phyloP scores from a whole-genome alignment of 2,113 vertebrate species.

The Siniperca knerii region DNA sequence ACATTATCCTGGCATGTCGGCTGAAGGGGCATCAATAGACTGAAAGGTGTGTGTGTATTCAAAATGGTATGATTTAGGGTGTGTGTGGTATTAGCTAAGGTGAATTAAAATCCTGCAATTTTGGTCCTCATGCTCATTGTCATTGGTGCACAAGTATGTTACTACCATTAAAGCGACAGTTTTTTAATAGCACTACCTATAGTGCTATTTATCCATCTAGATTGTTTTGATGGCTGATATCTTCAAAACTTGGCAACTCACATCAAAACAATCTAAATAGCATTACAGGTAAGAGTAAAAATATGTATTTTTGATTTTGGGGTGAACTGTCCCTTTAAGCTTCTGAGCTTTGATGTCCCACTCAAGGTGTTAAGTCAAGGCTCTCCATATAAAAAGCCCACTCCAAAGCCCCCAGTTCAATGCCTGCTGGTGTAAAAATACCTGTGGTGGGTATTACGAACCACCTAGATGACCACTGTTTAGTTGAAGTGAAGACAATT shows the following conservation, averaged over 20 bases:
- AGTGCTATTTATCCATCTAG: no score
- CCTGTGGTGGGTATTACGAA: constrained; percentile 59
- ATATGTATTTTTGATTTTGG: no score
- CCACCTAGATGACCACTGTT: constrained; percentile 61
- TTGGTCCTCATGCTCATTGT: not conserved
- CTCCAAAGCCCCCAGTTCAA: constrained; percentile 29
- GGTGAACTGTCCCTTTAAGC: not conserved
- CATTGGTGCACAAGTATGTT: not conserved
- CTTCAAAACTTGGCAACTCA: no score
- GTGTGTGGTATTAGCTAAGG: not conserved
- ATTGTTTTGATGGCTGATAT: no score
- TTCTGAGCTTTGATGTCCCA: constrained; percentile 7
- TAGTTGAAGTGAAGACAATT: constrained; percentile 75
- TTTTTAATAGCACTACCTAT: no score
- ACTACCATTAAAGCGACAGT: not conserved
- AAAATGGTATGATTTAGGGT: not conserved
- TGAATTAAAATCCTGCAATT: not conserved
- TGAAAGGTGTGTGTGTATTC: not conserved
- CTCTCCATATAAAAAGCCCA: constrained; percentile 30
- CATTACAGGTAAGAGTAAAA: no score
- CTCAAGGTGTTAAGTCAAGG: constrained; percentile 40
- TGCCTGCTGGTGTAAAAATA: constrained; percentile 71
- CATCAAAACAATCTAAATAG: no score
- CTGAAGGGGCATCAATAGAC: not conserved
- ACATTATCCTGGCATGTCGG: not conserved